phyloP scores from a whole-genome alignment of 2,113 vertebrate genomes.

The Anhinga anhinga region DNA sequence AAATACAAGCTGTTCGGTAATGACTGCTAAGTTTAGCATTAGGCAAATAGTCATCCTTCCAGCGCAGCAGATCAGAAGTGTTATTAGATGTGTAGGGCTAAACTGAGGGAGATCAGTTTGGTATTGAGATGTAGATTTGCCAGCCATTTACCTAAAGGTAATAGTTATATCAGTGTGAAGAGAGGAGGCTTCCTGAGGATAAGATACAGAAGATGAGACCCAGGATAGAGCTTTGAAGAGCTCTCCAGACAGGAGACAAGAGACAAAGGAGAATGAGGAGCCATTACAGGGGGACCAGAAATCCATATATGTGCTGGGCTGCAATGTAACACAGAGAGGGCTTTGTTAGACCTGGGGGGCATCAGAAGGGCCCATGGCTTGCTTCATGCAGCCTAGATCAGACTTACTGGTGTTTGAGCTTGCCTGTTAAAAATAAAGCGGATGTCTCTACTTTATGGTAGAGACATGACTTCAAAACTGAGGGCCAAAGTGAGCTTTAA shows the following conservation, averaged over 20 bases:
- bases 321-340: neutral
- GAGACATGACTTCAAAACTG: neutral
- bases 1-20: neutral
- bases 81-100: slow-evolving; percentile 13
- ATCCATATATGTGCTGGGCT: neutral
- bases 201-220: slow-evolving; percentile 29
- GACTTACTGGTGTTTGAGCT: neutral
- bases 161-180: slow-evolving; percentile 28
- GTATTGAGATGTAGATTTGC: slow-evolving; percentile 52
- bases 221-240: slow-evolving; percentile 40
- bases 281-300: neutral
- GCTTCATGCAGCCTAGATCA: neutral
- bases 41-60: neutral
- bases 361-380: neutral
- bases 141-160: slow-evolving; percentile 24
- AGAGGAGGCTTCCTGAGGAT: slow-evolving; percentile 22
- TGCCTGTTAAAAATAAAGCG: neutral
- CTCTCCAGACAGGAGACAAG: neutral
- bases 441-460: neutral
- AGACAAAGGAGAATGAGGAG: neutral
- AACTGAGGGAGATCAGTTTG: slow-evolving; percentile 1
- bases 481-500: neutral
- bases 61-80: neutral
- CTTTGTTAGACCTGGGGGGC: neutral
- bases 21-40: neutral